Evolutionary conservation across 1,140 invertebrate species (phyloP).

Genomic region (Drosophila lacertosa): DNA sequence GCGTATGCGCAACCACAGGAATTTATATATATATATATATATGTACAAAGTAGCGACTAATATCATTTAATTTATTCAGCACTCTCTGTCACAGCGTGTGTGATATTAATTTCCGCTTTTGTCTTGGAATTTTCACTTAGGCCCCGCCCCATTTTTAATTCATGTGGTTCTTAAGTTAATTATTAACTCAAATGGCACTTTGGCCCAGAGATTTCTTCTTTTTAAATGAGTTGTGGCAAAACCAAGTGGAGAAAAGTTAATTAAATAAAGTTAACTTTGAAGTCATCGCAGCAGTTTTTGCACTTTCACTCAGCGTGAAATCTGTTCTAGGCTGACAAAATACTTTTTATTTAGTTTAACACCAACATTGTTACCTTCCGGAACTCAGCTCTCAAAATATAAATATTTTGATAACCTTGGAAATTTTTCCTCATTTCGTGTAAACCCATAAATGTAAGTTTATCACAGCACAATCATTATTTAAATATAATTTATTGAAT

Average conservation of each 20-base stretch:
- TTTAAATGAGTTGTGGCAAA: constrained; percentile 1
- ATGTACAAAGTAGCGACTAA: constrained; percentile 59
- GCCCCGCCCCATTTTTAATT: constrained; percentile 26
- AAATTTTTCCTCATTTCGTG: constrained; percentile 41
- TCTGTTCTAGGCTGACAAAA: too few relatives aligned
- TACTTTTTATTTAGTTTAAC: constrained; percentile 20
- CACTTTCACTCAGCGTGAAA: not conserved
- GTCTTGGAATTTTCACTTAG: constrained; percentile 24
- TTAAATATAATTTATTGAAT: not conserved
- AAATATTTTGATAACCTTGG: constrained; percentile 9
- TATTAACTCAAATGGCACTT: constrained; percentile 45
- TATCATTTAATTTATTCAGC: constrained; percentile 69
- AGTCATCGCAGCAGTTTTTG: constrained; percentile 1
- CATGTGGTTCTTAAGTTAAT: constrained; percentile 55
- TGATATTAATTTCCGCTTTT: constrained; percentile 60
- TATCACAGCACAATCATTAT: not conserved
- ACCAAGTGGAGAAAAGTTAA: constrained; percentile 8
- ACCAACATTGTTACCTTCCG: constrained; percentile 18
- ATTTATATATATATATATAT: constrained; percentile 36
- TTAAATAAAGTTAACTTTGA: constrained; percentile 1
- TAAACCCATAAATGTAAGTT: constrained; percentile 10
- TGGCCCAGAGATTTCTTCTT: constrained; percentile 6
- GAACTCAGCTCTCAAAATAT: constrained; percentile 5
- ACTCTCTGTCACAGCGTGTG: constrained; percentile 33
- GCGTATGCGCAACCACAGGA: constrained; percentile 46